phyloP scores from a whole-genome alignment of 2,888 invertebrate genomes.

The Matsumyia berberina region DNA sequence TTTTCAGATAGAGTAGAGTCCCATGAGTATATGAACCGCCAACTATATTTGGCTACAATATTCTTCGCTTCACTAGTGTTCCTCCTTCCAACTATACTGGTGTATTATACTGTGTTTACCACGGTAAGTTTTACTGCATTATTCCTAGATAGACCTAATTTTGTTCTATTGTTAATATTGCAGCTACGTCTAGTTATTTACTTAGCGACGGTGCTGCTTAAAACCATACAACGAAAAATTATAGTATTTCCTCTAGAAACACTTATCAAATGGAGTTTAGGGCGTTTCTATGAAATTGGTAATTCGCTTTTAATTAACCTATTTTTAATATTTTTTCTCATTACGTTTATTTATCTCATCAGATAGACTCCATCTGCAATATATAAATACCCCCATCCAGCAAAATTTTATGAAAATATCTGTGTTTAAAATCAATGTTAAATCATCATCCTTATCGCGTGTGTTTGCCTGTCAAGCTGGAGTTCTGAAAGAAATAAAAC shows the following conservation, averaged over 20 bases:
- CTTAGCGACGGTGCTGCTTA: conserved; percentile 78
- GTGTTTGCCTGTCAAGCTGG: conserved; percentile 78
- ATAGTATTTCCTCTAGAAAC: conserved; percentile 81
- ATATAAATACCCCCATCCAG: conserved; percentile 49
- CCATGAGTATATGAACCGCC: conserved; percentile 83
- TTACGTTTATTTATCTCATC: conserved; percentile 19
- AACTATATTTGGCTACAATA: conserved; percentile 83
- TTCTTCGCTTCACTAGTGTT: conserved; percentile 83
- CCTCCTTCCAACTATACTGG: conserved; percentile 83
- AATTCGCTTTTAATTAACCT: conserved; percentile 28
- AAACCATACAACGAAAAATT: conserved; percentile 80
- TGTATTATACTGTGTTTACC: conserved; percentile 84
- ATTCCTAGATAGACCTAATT: conserved; percentile 36
- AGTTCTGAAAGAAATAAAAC: conserved; percentile 78
- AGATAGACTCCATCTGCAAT: conserved; percentile 78
- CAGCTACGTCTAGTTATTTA: conserved; percentile 79
- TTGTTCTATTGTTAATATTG: conserved; percentile 71
- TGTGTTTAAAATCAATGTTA: conserved; percentile 78
- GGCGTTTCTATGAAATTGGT: conserved; percentile 81
- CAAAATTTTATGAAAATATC: conserved; percentile 73
- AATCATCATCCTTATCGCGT: conserved; percentile 77
- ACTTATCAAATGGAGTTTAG: conserved; percentile 80
- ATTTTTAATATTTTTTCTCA: background rate
- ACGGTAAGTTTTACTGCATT: conserved; percentile 78
- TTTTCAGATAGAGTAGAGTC: conserved; percentile 82